Base-by-base conservation (phyloP, 1,140 invertebrate species). In the Caenorhabditis latens region DNA sequence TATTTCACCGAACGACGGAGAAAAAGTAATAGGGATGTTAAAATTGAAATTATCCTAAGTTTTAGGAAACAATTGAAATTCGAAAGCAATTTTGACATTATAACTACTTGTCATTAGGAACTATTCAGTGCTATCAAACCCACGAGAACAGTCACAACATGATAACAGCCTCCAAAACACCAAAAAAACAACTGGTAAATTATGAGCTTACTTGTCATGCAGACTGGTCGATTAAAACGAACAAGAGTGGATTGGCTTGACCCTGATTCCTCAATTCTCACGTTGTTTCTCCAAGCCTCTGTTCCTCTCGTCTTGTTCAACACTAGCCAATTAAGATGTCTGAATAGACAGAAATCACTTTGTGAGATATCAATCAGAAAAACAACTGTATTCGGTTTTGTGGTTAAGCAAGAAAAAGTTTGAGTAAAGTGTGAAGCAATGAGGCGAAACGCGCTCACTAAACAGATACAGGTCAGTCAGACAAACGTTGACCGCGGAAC, bases 351-450 rank as follows among this genome's bases (percentile, higher is more conserved):
- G 61, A 63, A 40, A 63, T 63, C 61, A 63, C 61, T 40, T 32
- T 32, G 32, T 32, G 32, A 32, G 32, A 32, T 32, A 32, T 32
- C 8, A 63, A 63, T 32, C 61, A 63, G 8, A 63, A 14, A 63
- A 63, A 63, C 4, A 6, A 63, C 61, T 63, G 11, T 63, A 24
- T 19, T 32, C 24, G 5, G 24, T 63, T 24, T 63, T 63, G 11
- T 2, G 32, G 14, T 58, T 16, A 58, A n/a, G 63, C 1, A 42
- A 79, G 19, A 53, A 79, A 21, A 79, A 79, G 71, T 79, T 79
- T 21, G 71, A 79, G 71, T 79, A 79, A 50, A 50, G 71, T 50
- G 71, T 79, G 71, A 79, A 71, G 42, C 40, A 71, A 79, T 79
- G 71, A 79, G 46, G 71, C 46, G 71, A n/a, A 53, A 50, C 71